These are phyloP conservation scores for Melanostoma mellinum DNA, from an alignment of 2,888 invertebrate genomes.

Conservation along the genomic window DNA sequence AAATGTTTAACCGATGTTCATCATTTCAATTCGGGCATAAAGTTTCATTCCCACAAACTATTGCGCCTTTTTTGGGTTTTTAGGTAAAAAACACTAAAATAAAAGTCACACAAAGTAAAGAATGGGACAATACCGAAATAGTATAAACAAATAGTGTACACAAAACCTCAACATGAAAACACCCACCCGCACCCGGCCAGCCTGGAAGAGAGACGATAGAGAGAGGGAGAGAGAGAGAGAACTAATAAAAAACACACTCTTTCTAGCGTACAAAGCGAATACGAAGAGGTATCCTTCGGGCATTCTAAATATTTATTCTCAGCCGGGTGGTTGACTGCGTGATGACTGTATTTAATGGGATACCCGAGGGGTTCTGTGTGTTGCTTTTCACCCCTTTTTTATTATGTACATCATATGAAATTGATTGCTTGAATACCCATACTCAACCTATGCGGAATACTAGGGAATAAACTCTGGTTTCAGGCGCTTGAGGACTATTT, in stretches of 20 bases:
- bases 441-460: slow-evolving; percentile 6
- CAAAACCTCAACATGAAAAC: slow-evolving; percentile 59
- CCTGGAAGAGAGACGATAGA: no score
- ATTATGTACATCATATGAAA: slow-evolving; percentile 66
- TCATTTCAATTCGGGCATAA: slow-evolving; percentile 54
- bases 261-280: slow-evolving; percentile 19
- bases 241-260: slow-evolving; percentile 42
- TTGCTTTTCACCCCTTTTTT: slow-evolving; percentile 64
- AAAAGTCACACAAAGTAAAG: slow-evolving; percentile 48
- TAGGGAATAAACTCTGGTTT: slow-evolving; percentile 37
- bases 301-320: slow-evolving; percentile 73
- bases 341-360: slow-evolving; percentile 72
- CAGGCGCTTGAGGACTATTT: slow-evolving; percentile 11
- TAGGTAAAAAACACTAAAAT: slow-evolving; percentile 48
- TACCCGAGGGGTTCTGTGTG: slow-evolving; percentile 59
- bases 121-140: slow-evolving; percentile 51
- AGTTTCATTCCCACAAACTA: slow-evolving; percentile 55
- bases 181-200: neutral
- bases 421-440: slow-evolving; percentile 50
- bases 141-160: slow-evolving; percentile 58
- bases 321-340: slow-evolving; percentile 72
- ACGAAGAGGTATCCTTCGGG: slow-evolving; percentile 66
- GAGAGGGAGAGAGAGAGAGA: neutral
- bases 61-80: slow-evolving; percentile 29
- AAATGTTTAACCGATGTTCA: slow-evolving; percentile 65